Evolutionary conservation across 2,113 vertebrate species (phyloP).

Genomic region (Zosterops japonicus): DNA sequence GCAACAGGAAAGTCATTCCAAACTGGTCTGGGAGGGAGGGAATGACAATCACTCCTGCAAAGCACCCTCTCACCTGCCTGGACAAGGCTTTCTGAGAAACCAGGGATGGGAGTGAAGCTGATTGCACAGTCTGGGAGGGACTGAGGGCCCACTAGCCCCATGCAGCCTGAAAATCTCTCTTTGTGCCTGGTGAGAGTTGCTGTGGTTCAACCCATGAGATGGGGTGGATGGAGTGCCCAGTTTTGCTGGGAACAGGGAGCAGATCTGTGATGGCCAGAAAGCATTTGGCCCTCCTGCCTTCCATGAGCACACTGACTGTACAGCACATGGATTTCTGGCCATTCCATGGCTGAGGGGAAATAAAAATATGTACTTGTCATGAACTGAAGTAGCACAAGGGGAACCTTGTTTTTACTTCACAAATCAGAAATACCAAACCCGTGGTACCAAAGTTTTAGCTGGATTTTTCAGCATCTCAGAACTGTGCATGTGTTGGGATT

Average conservation of each 20-base stretch:
- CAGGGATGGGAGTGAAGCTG: background rate
- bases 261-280: fast-evolving
- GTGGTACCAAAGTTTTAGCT: fast-evolving
- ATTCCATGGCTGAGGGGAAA: background rate
- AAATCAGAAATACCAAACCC: background rate
- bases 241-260: background rate
- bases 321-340: background rate
- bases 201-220: fast-evolving
- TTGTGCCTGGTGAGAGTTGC: fast-evolving
- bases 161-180: background rate
- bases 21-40: background rate
- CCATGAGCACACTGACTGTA: fast-evolving
- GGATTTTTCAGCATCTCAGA: background rate
- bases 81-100: background rate
- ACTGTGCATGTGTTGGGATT: fast-evolving
- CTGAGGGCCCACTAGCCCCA: fast-evolving
- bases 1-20: background rate
- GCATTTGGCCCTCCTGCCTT: fast-evolving
- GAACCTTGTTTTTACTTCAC: background rate
- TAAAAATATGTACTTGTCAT: background rate
- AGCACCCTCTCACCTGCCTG: background rate
- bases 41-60: background rate
- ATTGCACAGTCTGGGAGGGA: fast-evolving
- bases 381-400: background rate
- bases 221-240: fast-evolving